These are phyloP conservation scores for Craterocephalus amniculus DNA, from an alignment of 2,797 vertebrate species.

Conservation along the genomic window DNA sequence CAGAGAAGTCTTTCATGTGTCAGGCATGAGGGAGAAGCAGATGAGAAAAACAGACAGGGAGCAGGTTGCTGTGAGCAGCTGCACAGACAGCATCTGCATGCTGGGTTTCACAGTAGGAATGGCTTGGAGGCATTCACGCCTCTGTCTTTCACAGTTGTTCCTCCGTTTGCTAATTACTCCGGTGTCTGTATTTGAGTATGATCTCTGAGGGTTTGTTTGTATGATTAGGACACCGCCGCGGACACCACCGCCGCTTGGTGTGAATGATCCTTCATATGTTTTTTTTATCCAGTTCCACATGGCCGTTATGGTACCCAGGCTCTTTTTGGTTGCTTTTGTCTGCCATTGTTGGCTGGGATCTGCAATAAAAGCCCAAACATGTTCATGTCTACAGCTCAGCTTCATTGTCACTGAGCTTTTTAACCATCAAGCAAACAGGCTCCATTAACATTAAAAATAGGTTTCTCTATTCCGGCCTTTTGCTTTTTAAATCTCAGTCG, in stretches of 20 bases:
- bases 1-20: conserved; percentile 68
- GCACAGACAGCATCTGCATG: conserved; percentile 46
- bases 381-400: conserved; percentile 36
- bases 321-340: conserved; percentile 46
- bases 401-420: conserved; percentile 38
- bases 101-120: conserved; percentile 50
- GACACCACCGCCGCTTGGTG: conserved; percentile 21
- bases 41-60: conserved; percentile 66
- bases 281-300: conserved; percentile 30
- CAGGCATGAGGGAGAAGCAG: conserved; percentile 61
- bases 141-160: conserved; percentile 57
- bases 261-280: conserved; percentile 29
- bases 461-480: conserved; percentile 33
- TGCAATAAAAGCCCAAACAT: conserved; percentile 35
- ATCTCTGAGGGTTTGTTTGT: conserved; percentile 64
- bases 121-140: conserved; percentile 60
- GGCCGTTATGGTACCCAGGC: conserved; percentile 14
- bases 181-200: conserved; percentile 50
- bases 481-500: conserved; percentile 19
- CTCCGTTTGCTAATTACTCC: conserved; percentile 63
- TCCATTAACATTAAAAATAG: conserved; percentile 31
- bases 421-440: conserved; percentile 29
- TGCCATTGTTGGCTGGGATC: conserved; percentile 62
- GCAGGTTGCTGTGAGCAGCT: conserved; percentile 57
- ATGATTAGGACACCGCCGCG: conserved; percentile 39